Evolutionary conservation across 2,113 vertebrate genomes (phyloP).

Genomic region (Cynopterus brachyotis): DNA sequence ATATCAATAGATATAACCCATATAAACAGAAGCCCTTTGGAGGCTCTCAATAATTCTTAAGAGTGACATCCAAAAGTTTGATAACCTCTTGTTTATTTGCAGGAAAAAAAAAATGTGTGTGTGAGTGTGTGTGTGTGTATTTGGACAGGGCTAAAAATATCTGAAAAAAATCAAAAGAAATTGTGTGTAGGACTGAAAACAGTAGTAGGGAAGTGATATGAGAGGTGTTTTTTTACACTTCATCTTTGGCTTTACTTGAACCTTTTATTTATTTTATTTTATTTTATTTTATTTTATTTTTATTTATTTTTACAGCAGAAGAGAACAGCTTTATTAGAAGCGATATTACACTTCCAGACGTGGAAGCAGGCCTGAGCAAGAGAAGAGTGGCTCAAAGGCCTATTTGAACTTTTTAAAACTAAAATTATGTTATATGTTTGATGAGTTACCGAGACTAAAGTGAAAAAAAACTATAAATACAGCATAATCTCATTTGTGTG

Average conservation of each 20-base stretch:
- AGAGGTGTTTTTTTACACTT: background rate
- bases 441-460: background rate
- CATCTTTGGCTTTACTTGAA: background rate
- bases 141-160: background rate
- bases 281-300: too few relatives aligned
- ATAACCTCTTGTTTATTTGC: background rate
- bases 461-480: background rate
- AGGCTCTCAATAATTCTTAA: background rate
- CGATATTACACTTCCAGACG: too few relatives aligned
- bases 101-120: too few relatives aligned
- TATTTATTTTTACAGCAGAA: too few relatives aligned
- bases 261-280: background rate
- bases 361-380: too few relatives aligned
- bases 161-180: background rate
- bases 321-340: too few relatives aligned
- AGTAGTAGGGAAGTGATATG: background rate
- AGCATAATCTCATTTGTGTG: background rate
- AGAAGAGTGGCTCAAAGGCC: too few relatives aligned
- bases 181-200: background rate
- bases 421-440: background rate
- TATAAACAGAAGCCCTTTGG: background rate
- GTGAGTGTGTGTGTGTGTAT: too few relatives aligned
- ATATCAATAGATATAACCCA: background rate
- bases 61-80: background rate
- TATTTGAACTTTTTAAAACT: background rate